Conservation (phyloP, 2,888 invertebrate species). For the Apamea anceps region DNA sequence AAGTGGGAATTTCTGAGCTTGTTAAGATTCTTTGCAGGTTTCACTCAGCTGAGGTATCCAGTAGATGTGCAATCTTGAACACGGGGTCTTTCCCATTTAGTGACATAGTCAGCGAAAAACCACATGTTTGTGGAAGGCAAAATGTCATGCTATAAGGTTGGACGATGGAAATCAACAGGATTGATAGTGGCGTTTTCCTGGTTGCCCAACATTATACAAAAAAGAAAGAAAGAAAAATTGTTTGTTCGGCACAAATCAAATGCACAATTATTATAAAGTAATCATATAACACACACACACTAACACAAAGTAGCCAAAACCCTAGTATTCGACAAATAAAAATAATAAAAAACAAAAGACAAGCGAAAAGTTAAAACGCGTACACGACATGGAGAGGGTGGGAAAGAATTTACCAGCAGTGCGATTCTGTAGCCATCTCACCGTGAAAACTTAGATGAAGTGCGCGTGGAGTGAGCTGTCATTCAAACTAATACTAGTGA, state of each 20-base stretch:
- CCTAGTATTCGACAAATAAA: background rate
- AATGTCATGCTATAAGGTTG: background rate
- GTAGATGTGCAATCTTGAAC: background rate
- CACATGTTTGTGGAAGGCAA: background rate
- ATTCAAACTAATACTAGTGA: no score
- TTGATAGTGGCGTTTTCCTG: background rate
- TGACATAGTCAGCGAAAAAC: conserved; percentile 10
- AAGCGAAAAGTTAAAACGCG: background rate
- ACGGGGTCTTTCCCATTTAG: conserved; percentile 16
- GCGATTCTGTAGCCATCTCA: no score
- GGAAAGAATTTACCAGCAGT: background rate
- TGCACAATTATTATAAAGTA: background rate
- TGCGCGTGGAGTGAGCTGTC: no score
- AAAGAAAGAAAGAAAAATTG: background rate
- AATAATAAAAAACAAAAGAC: background rate
- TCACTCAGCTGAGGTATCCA: background rate
- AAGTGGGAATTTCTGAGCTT: conserved; percentile 3
- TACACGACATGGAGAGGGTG: background rate
- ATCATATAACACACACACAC: no score
- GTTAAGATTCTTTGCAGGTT: conserved; percentile 29
- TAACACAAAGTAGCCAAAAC: background rate
- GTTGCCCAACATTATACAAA: background rate
- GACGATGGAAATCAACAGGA: background rate
- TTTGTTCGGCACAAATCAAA: background rate
- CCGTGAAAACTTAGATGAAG: no score